phyloP scores from a whole-genome alignment of 2,888 invertebrate genomes.

The Drosophila gaucha region DNA sequence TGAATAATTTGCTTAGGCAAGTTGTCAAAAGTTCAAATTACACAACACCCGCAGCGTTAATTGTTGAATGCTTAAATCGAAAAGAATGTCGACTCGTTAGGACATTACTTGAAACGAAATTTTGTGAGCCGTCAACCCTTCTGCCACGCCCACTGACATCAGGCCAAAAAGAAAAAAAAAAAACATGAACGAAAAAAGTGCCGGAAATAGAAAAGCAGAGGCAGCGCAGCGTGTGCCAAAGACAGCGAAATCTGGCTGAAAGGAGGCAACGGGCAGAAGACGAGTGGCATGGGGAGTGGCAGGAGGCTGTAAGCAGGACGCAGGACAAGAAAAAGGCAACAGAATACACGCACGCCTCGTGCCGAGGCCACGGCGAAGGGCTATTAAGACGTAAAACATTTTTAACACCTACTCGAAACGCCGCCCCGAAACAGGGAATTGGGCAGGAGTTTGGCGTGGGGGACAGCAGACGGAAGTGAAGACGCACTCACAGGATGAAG shows the following conservation, averaged over 20 bases:
- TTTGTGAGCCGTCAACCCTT: conserved; percentile 35
- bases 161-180: conserved; percentile 8
- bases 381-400: conserved; percentile 79
- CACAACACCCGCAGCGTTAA: conserved; percentile 69
- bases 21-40: conserved; percentile 62
- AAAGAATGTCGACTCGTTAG: conserved; percentile 67
- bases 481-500: conserved; percentile 26
- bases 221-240: conserved; percentile 45
- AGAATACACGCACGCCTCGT: conserved; percentile 26
- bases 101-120: conserved; percentile 55
- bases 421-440: conserved; percentile 28
- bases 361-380: conserved; percentile 32
- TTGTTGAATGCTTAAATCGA: conserved; percentile 67
- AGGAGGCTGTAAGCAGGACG: not conserved
- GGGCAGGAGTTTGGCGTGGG: not conserved
- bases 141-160: conserved; percentile 18
- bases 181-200: conserved; percentile 11
- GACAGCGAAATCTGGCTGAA: conserved; percentile 32
- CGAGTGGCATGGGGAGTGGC: not conserved
- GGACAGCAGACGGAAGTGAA: conserved; percentile 19
- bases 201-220: conserved; percentile 48
- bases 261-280: conserved; percentile 5
- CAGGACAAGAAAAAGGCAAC: conserved; percentile 16
- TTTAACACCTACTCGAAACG: conserved; percentile 70
- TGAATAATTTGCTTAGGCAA: not conserved